Evolutionary conservation across 2,113 vertebrate genomes (phyloP).

Genomic region (Bolborhynchus lineola): DNA sequence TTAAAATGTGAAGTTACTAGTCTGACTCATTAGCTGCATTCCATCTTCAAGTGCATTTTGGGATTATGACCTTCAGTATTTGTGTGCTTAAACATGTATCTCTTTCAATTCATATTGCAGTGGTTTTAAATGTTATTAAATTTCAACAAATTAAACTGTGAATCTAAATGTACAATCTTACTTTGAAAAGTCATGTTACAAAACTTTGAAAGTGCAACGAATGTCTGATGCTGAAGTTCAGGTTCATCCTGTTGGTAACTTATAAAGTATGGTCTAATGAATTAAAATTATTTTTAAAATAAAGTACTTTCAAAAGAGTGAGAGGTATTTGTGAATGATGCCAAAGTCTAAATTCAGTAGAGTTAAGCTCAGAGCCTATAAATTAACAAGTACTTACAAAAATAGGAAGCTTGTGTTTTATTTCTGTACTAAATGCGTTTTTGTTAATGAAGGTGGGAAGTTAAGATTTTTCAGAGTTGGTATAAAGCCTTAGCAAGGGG

Average conservation of each 20-base stretch:
- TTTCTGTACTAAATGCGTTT: background rate
- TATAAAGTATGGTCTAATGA: constrained; percentile 67
- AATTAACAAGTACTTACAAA: background rate
- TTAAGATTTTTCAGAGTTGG: background rate
- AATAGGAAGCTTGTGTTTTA: background rate
- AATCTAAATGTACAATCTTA: constrained; percentile 78
- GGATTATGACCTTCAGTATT: constrained; percentile 68
- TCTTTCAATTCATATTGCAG: constrained; percentile 73
- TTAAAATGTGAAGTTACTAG: constrained; percentile 74
- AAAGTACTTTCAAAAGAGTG: constrained; percentile 68
- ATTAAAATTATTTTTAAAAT: constrained; percentile 73
- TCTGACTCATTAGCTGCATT: constrained; percentile 65
- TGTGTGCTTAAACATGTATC: constrained; percentile 74
- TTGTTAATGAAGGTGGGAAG: background rate
- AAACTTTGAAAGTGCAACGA: constrained; percentile 74
- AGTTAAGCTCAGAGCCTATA: background rate
- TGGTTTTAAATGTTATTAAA: constrained; percentile 78
- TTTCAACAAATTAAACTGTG: constrained; percentile 76
- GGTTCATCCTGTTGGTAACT: constrained; percentile 69
- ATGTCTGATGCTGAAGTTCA: constrained; percentile 76
- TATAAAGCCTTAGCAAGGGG: background rate
- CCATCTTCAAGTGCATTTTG: constrained; percentile 68
- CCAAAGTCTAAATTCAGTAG: background rate
- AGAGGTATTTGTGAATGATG: constrained; percentile 68
- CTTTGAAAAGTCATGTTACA: constrained; percentile 78